Evolutionary conservation across 2,888 invertebrate species (phyloP).

Genomic region (Caenorhabditis macrosperma): DNA sequence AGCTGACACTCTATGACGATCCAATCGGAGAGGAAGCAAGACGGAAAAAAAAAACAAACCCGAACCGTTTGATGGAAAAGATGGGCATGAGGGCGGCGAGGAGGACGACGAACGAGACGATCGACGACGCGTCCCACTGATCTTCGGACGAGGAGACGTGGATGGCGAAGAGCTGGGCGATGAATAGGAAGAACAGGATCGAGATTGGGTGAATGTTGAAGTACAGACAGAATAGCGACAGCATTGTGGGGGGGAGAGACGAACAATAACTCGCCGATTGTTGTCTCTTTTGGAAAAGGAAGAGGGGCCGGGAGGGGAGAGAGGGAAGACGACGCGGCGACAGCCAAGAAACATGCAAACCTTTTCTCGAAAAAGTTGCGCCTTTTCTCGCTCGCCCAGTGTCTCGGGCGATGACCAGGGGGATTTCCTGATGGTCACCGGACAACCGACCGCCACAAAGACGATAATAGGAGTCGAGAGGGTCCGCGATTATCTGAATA

Average conservation of each 20-base stretch:
- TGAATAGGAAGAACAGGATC: conserved; percentile 26
- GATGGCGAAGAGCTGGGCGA: conserved; percentile 20
- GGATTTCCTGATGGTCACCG: conserved; percentile 35
- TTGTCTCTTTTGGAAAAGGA: conserved; percentile 13
- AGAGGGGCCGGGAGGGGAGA: not conserved
- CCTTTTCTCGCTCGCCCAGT: conserved; percentile 17
- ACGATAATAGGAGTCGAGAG: conserved; percentile 48
- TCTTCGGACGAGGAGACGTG: conserved; percentile 13
- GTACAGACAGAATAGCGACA: conserved; percentile 36
- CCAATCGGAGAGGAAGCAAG: too few species aligned
- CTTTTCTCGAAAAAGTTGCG: conserved; percentile 26
- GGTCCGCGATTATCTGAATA: conserved; percentile 36
- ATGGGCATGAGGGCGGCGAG: conserved; percentile 44
- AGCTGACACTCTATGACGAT: conserved; percentile 28
- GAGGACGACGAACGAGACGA: conserved; percentile 16
- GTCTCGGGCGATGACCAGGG: conserved; percentile 4
- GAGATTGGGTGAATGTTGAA: conserved; percentile 47
- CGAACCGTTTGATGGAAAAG: conserved; percentile 53
- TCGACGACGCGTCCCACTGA: conserved; percentile 17
- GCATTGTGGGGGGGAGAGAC: conserved; percentile 9
- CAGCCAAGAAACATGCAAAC: conserved; percentile 45
- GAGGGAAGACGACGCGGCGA: conserved; percentile 7
- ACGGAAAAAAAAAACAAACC: conserved; percentile 33
- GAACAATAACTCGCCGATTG: conserved; percentile 36
- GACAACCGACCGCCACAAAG: too few species aligned